A percentile compares a stretch with the other conserved stretches of the same genome.
Conservation (phyloP, 2,888 invertebrate genomes). For the Spisula solida region DNA sequence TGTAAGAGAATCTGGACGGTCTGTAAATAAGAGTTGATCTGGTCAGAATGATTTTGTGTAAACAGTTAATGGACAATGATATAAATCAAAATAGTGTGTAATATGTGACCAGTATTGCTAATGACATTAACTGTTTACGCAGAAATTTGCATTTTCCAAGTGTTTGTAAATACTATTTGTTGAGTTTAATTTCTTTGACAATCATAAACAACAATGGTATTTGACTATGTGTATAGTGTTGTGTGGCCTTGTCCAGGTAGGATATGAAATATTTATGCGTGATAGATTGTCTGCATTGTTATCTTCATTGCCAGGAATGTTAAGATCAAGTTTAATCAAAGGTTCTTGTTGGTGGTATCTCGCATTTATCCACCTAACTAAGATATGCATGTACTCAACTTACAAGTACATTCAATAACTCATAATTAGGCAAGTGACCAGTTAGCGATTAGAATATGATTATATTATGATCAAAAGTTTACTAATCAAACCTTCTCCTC, state of each 20-base stretch:
- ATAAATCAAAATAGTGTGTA: not conserved
- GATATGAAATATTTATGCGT: not conserved
- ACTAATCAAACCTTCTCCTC: not conserved
- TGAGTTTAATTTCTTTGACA: constrained; percentile 3
- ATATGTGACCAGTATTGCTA: not conserved
- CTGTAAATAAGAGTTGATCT: not conserved
- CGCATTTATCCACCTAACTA: not conserved
- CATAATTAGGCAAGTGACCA: no score
- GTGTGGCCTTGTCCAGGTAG: not conserved
- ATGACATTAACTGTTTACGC: not conserved
- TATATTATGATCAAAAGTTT: no score
- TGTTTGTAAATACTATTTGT: not conserved
- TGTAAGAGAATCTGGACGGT: constrained; percentile 34
- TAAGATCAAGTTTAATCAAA: not conserved
- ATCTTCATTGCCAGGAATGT: not conserved
- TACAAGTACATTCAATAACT: not conserved
- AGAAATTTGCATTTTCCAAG: not conserved
- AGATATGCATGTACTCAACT: not conserved
- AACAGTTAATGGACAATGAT: not conserved
- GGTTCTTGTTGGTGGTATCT: not conserved
- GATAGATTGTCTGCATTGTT: not conserved
- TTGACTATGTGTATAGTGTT: not conserved
- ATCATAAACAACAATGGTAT: not conserved
- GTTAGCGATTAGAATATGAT: not conserved
- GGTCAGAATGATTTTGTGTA: constrained; percentile 4